Evolutionary conservation across 2,797 vertebrate species (phyloP).

Genomic region (Poecilia velifera): DNA sequence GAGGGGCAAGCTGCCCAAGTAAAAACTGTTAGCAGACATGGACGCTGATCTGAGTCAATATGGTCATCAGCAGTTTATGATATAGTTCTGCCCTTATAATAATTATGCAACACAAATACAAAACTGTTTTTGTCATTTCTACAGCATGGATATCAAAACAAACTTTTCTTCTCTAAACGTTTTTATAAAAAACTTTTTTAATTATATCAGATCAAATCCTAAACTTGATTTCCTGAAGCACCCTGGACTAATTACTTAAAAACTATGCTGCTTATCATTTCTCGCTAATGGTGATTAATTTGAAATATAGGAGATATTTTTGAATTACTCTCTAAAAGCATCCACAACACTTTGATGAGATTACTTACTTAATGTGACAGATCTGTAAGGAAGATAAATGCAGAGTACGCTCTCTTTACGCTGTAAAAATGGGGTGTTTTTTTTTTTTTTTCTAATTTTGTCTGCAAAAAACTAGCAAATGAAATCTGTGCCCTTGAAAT

Average conservation of each 20-base stretch:
- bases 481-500: not conserved
- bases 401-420: not conserved
- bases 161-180: not conserved
- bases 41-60: not conserved
- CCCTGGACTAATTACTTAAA: not conserved
- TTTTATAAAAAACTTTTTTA: not conserved
- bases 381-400: conserved; percentile 2
- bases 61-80: not conserved
- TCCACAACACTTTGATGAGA: not conserved
- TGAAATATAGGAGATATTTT: not conserved
- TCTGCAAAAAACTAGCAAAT: not conserved
- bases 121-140: not conserved
- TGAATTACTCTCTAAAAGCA: not conserved
- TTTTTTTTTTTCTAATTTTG: not conserved
- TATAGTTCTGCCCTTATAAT: not conserved
- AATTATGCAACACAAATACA: not conserved
- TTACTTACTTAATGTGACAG: not conserved
- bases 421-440: not conserved
- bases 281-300: conserved; percentile 1
- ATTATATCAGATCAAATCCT: not conserved
- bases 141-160: not conserved
- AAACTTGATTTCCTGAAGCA: not conserved
- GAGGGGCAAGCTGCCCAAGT: not conserved
- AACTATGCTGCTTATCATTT: not conserved
- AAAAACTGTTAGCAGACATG: not conserved